Evolutionary conservation across 2,888 invertebrate genomes (phyloP).

Genomic region (Sminthurides aquaticus): DNA sequence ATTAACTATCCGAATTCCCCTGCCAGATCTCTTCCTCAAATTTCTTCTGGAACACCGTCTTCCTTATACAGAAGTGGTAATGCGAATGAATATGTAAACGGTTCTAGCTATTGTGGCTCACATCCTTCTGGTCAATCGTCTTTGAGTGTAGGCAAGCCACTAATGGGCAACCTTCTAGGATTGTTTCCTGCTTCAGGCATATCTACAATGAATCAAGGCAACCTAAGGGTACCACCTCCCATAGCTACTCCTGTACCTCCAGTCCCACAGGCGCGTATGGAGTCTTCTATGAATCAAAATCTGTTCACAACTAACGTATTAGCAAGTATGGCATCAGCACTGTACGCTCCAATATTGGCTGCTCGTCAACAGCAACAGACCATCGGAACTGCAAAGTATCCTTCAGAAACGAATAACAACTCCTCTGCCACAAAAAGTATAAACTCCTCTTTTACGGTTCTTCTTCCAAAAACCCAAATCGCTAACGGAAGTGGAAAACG

Average conservation of each 20-base stretch:
- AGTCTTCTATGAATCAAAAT: constrained; percentile 19
- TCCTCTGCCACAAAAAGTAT: constrained; percentile 22
- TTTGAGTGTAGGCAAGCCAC: constrained; percentile 16
- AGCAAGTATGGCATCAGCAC: constrained; percentile 30
- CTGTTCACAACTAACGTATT: constrained; percentile 29
- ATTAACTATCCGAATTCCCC: constrained; percentile 15
- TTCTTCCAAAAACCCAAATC: constrained; percentile 32
- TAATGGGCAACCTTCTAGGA: constrained; percentile 34
- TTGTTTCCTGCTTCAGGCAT: constrained; percentile 22
- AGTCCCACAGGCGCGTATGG: constrained; percentile 21
- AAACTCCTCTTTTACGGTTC: constrained; percentile 16
- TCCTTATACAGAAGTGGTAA: background rate
- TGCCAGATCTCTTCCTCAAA: constrained; percentile 9
- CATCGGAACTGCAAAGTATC: constrained; percentile 60
- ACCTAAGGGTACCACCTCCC: constrained; percentile 16
- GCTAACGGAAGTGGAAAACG: constrained; percentile 16
- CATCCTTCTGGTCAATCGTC: constrained; percentile 2
- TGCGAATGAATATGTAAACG: background rate
- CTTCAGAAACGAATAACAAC: constrained; percentile 2
- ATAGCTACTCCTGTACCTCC: constrained; percentile 31
- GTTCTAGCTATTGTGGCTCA: background rate
- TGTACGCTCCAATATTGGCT: constrained; percentile 31
- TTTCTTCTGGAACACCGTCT: constrained; percentile 10
- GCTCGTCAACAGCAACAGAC: constrained; percentile 46
- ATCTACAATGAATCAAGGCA: constrained; percentile 10